These are phyloP conservation scores for Dendrolimus punctatus DNA, from an alignment of 1,140 invertebrate species.

Conservation along the genomic window DNA sequence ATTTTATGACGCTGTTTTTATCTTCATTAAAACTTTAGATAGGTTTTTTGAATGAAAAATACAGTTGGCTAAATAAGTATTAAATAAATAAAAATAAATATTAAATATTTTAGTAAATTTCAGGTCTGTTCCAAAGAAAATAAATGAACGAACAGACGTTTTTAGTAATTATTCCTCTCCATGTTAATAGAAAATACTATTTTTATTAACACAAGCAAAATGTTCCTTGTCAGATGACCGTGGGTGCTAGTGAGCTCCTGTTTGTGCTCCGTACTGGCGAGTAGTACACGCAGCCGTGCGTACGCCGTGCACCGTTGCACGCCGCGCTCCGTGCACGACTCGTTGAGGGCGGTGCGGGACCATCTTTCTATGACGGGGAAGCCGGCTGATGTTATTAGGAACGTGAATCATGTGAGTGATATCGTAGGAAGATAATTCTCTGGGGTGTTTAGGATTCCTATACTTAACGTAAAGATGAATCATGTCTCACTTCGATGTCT, in stretches of 20 bases:
- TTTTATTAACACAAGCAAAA: slow-evolving; percentile 2
- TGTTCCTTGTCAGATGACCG: slow-evolving; percentile 29
- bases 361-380: slow-evolving; percentile 40
- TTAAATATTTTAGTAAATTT: too few relatives aligned
- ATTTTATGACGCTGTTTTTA: too few relatives aligned
- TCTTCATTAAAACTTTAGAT: too few relatives aligned
- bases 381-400: slow-evolving; percentile 38
- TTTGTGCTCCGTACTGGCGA: slow-evolving; percentile 23
- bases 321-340: slow-evolving; percentile 18
- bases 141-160: too few relatives aligned
- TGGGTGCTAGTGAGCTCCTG: slow-evolving; percentile 36
- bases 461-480: too few relatives aligned
- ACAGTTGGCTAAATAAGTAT: too few relatives aligned
- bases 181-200: neutral
- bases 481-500: too few relatives aligned
- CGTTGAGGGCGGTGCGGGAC: slow-evolving; percentile 36
- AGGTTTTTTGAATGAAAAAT: too few relatives aligned
- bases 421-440: neutral
- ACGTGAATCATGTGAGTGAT: slow-evolving; percentile 38
- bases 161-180: too few relatives aligned
- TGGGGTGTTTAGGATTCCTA: too few relatives aligned
- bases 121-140: too few relatives aligned
- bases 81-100: too few relatives aligned
- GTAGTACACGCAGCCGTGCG: slow-evolving; percentile 25
- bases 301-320: slow-evolving; percentile 36